A percentile compares a stretch with the other conserved stretches of the same genome.
These are phyloP conservation scores for Gymnorhina tibicen DNA, from an alignment of 2,113 vertebrate species.

Conservation along the genomic window DNA sequence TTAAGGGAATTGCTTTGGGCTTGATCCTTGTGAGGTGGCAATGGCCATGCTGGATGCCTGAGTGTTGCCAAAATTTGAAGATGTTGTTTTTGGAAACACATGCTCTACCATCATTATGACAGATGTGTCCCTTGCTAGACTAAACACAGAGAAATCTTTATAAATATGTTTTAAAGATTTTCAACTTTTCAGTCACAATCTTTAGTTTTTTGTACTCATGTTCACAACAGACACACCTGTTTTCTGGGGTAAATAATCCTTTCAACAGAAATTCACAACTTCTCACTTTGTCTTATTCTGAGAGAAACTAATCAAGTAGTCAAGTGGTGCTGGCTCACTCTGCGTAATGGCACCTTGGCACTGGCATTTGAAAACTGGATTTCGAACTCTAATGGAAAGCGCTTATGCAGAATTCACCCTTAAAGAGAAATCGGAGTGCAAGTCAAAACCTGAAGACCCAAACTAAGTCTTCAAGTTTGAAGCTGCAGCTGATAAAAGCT, in stretches of 20 bases:
- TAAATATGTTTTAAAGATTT: not conserved
- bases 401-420: not conserved
- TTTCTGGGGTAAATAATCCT: not conserved
- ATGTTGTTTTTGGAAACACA: not conserved
- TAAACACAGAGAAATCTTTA: not conserved
- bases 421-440: not conserved
- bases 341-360: not conserved
- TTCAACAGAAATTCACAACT: not conserved
- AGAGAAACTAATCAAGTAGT: not conserved
- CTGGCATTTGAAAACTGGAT: not conserved
- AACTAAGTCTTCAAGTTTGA: not conserved
- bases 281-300: not conserved
- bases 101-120: not conserved
- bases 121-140: not conserved
- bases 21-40: not conserved
- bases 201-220: not conserved
- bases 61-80: not conserved
- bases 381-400: not conserved
- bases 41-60: not conserved
- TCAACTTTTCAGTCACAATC: not conserved
- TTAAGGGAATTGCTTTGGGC: not conserved
- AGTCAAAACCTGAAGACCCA: not conserved
- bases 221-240: not conserved
- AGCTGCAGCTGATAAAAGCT: not conserved
- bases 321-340: not conserved